Evolutionary conservation across 1,140 invertebrate genomes (phyloP), one percentile per base, ranked within the genome.

Genomic region (Pantala flavescens): DNA sequence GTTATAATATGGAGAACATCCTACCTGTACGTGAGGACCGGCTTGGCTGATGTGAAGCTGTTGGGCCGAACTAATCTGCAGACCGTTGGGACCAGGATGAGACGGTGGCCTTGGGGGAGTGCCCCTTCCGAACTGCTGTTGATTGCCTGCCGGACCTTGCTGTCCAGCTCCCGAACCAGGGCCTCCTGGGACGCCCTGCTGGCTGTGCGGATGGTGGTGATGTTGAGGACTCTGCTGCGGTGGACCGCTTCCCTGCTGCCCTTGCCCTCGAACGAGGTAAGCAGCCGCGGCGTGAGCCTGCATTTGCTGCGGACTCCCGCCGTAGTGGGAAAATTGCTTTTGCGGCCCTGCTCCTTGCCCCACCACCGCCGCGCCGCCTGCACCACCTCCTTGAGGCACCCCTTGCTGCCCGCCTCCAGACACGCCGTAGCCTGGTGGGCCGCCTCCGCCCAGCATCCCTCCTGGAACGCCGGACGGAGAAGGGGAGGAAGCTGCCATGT

Each of bases 401-500:
- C 49, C 49, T 21, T 63, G 49, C 49, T 63, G 49, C 16, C 49
- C 49, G 1, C 49, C 28, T 36, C 28, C 28, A 36, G 28, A 36
- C 28, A 36, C 49, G 12, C 49, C 49, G 49, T 63, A 63, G 49
- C 49, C 49, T 21, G 49, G 49, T 19, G 49, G 49, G 49, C 49
- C 49, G 49, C 49, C 49, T 16, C 49, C 49, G 5, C 49, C 49
- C 3, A 63, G 49, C 16, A 63, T 63, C 12, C 49, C 49, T 21
- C 49, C 49, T 16, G 49, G 49, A 21, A 63, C 49, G 16, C 49
- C 49, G 49, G 49, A 63, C 16, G 49, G 49, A 16, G 49, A 63
- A 63, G 49, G 49, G 3, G 49, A 63, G n/a, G 49, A 63, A 21
- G 49, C 49, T 16, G 49, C 49, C 16, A 63, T 87, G 78, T 88